A percentile compares a stretch with the other conserved stretches of the same genome.
phyloP scores from a whole-genome alignment of 1,140 invertebrate species.

The Patella vulgata region DNA sequence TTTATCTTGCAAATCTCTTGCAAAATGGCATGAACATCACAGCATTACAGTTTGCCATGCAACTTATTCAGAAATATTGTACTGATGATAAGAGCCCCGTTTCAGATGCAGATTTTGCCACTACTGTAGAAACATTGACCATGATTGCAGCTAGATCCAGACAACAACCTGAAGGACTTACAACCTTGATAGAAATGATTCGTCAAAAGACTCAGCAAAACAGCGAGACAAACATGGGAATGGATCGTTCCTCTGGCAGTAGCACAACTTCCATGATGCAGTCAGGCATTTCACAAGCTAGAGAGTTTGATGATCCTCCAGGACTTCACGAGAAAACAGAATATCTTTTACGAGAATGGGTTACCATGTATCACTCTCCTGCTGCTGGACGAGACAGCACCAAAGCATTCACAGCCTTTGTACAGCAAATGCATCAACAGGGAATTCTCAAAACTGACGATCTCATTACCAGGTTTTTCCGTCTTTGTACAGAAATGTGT shows the following conservation, averaged over 20 bases:
- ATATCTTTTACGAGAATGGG: conserved; percentile 93
- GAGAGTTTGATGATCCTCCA: conserved; percentile 93
- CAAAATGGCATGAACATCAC: conserved; percentile 87
- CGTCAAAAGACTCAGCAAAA: conserved; percentile 43
- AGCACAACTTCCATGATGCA: conserved; percentile 87
- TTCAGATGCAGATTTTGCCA: conserved; percentile 76
- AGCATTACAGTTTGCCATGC: conserved; percentile 89
- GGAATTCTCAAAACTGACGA: conserved; percentile 98
- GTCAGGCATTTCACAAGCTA: conserved; percentile 85
- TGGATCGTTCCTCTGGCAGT: conserved; percentile 47
- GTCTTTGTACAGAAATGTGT: conserved; percentile 95
- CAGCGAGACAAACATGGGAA: conserved; percentile 35
- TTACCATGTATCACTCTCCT: conserved; percentile 86
- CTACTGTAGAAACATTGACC: conserved; percentile 84
- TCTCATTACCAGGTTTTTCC: conserved; percentile 95
- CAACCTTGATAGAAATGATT: conserved; percentile 54
- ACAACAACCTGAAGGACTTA: conserved; percentile 80
- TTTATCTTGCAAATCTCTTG: conserved; percentile 82
- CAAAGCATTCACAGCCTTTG: conserved; percentile 94
- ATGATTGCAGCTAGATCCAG: conserved; percentile 78
- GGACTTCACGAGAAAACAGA: conserved; percentile 96
- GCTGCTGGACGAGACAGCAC: conserved; percentile 84
- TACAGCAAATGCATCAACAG: conserved; percentile 95
- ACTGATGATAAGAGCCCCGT: conserved; percentile 80
- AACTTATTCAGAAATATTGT: conserved; percentile 87